Percentiles rank a stretch among this genome's conserved stretches.
Conservation (phyloP, 2,888 invertebrate species). For the Epirrhoe tristata region DNA sequence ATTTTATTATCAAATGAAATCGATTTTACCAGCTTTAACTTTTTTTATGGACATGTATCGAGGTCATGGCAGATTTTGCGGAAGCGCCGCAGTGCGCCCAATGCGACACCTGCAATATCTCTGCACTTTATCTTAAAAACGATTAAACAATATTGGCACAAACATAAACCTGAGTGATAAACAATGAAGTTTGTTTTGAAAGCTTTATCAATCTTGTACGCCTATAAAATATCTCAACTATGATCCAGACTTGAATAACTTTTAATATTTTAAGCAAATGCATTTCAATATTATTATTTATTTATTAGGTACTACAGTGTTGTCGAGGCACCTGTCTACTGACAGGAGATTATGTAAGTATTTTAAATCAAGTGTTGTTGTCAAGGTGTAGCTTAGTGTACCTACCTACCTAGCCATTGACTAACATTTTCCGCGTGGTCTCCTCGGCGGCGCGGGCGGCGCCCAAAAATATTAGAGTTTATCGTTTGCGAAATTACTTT, state of each 20-base stretch:
- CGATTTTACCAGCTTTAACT: slow-evolving; percentile 33
- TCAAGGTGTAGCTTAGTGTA: too few species aligned
- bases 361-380: background rate
- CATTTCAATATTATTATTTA: background rate
- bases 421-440: too few species aligned
- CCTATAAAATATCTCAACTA: too few species aligned
- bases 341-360: background rate
- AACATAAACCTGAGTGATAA: background rate
- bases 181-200: background rate
- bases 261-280: slow-evolving; percentile 19
- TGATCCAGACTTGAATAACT: slow-evolving; percentile 12
- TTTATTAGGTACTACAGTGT: background rate
- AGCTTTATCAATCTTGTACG: background rate
- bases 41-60: slow-evolving; percentile 62
- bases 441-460: too few species aligned
- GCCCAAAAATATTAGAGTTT: too few species aligned
- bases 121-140: slow-evolving; percentile 54
- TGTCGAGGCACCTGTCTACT: slow-evolving; percentile 16
- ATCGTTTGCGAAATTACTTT: too few species aligned
- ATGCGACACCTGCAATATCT: slow-evolving; percentile 73
- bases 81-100: slow-evolving; percentile 77
- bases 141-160: slow-evolving; percentile 7
- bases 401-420: too few species aligned
- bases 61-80: slow-evolving; percentile 70
- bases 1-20: slow-evolving; percentile 11